These are phyloP conservation scores for Hyposmocoma kahamanoa DNA, from an alignment of 1,140 invertebrate genomes.

Conservation along the genomic window DNA sequence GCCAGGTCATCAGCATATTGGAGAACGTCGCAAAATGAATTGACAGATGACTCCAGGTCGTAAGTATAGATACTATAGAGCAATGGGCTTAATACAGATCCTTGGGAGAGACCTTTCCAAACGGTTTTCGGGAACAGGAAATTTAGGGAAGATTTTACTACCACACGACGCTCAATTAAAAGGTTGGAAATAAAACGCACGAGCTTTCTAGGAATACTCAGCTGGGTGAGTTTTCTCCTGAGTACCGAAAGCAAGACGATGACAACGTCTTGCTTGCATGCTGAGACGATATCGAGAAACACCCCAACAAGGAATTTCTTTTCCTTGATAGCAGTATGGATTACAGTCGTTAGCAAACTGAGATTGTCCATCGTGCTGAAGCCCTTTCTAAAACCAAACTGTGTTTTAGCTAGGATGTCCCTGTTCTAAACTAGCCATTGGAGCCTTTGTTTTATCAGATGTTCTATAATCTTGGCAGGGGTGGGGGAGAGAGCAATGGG, in stretches of 20 bases:
- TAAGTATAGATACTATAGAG: conserved; percentile 8
- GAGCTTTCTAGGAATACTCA: background rate
- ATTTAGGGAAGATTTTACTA: background rate
- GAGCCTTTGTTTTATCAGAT: conserved; percentile 3
- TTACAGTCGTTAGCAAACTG: conserved; percentile 4
- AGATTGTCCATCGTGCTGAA: conserved; percentile 4
- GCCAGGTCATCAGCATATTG: conserved; percentile 10
- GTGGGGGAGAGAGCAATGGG: conserved; percentile 6
- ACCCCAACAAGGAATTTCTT: conserved; percentile 1
- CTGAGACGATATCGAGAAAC: conserved; percentile 7
- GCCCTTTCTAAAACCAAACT: conserved; percentile 8
- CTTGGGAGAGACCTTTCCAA: conserved; percentile 8
- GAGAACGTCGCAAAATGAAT: background rate
- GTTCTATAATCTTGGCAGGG: background rate
- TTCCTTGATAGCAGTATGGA: conserved; percentile 1
- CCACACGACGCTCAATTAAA: background rate
- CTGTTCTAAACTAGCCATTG: conserved; percentile 4
- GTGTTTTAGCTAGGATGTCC: background rate
- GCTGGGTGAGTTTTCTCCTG: conserved; percentile 1
- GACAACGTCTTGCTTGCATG: too few relatives aligned
- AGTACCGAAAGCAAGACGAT: conserved; percentile 5
- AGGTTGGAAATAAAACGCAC: conserved; percentile 5
- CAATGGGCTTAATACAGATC: conserved; percentile 9
- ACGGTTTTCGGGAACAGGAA: background rate
- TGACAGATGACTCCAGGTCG: conserved; percentile 1